Conservation (phyloP, 2,113 vertebrate genomes). For the Progne subis region DNA sequence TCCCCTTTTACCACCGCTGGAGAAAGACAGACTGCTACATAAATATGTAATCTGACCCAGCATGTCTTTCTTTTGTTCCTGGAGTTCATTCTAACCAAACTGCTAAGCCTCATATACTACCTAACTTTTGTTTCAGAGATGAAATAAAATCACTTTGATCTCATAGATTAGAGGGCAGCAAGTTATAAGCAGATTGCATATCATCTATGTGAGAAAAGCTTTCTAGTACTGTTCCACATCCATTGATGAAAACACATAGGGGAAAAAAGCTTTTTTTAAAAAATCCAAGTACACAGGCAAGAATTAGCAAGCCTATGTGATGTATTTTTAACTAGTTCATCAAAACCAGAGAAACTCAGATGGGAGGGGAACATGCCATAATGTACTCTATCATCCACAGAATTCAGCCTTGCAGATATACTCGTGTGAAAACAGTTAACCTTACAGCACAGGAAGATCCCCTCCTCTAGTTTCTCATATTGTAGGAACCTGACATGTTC, state of each 20-base stretch:
- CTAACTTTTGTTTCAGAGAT: background rate
- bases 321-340: background rate
- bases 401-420: background rate
- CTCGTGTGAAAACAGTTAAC: background rate
- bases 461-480: background rate
- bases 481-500: background rate
- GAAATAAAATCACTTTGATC: slow-evolving; percentile 15
- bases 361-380: background rate
- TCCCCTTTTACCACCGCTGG: background rate
- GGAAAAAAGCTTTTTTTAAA: background rate
- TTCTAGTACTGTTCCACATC: background rate
- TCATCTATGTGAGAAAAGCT: background rate
- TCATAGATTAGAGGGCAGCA: background rate
- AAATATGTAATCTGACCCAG: background rate
- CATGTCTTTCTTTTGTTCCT: background rate
- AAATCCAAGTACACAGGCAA: background rate
- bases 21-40: background rate
- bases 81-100: background rate
- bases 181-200: background rate
- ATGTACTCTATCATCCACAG: background rate
- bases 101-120: background rate
- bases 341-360: background rate
- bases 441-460: background rate
- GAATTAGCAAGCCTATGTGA: background rate
- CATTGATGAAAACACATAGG: background rate